A percentile compares a stretch with the other conserved stretches of the same genome.
Evolutionary conservation across 2,113 vertebrate species (phyloP).

Genomic region (Cyprinodon tularosa): DNA sequence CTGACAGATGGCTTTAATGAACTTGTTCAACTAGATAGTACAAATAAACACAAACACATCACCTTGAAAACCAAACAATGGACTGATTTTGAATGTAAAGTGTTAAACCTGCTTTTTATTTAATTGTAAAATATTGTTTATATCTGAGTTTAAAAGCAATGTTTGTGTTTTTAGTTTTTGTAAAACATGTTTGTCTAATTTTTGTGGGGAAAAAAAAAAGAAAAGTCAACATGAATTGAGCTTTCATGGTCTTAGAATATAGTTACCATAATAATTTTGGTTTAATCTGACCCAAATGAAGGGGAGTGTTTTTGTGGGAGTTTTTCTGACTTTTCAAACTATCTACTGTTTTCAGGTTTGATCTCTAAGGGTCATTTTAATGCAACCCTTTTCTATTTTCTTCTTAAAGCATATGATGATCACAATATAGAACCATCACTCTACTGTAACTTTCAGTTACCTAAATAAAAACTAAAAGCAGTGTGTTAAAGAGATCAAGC

Average conservation of each 20-base stretch:
- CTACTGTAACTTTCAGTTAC: too few species aligned
- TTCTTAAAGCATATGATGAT: too few species aligned
- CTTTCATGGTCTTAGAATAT: slow-evolving; percentile 6
- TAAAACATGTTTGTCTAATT: slow-evolving; percentile 27
- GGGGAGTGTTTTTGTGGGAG: slow-evolving; percentile 9
- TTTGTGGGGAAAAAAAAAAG: slow-evolving; percentile 21
- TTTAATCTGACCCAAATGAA: slow-evolving; percentile 17
- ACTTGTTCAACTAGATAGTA: slow-evolving; percentile 4
- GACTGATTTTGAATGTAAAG: slow-evolving; percentile 58
- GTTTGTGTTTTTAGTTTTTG: slow-evolving; percentile 26
- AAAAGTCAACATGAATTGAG: not conserved
- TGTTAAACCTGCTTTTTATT: slow-evolving; percentile 47
- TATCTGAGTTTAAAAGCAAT: slow-evolving; percentile 21
- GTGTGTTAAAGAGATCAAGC: slow-evolving; percentile 8
- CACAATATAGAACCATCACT: too few species aligned
- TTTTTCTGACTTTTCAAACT: slow-evolving; percentile 40
- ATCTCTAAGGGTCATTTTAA: slow-evolving; percentile 35
- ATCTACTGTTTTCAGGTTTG: slow-evolving; percentile 13
- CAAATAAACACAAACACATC: slow-evolving; percentile 9
- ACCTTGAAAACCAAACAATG: slow-evolving; percentile 46
- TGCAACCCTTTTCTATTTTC: slow-evolving; percentile 33
- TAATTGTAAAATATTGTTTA: slow-evolving; percentile 59
- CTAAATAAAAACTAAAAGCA: too few species aligned
- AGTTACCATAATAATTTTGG: slow-evolving; percentile 4
- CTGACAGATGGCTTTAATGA: slow-evolving; percentile 23